Base-by-base conservation (phyloP, 37 sponge, comb jelly and placozoan species). In the Mnemiopsis leidyi region DNA sequence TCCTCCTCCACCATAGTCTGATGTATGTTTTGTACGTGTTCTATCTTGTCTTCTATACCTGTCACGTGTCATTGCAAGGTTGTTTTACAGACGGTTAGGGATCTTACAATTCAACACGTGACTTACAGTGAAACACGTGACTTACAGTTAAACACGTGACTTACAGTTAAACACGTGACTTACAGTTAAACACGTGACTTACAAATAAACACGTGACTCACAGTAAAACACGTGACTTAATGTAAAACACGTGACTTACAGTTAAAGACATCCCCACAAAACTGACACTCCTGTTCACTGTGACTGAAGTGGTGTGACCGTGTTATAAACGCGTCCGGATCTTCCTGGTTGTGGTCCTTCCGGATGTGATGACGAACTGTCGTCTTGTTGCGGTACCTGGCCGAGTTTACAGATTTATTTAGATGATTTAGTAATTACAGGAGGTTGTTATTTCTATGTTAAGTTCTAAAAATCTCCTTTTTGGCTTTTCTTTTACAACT, bases 331-430 rank as follows among this genome's bases (percentile, higher is more conserved):
- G 90, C 90, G 30, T 85, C 90, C 0, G 90, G 90, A n/a, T 85
- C 90, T 25, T 85, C 90, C 61, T 85, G 90, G 61, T 85, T 85
- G 90, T 85, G 90, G 35, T 85, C 90, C 30, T 33, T 28, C 23
- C 90, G 32, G 61, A 85, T 85, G 90, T 85, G 90, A 39, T 85
- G 90, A 3, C 90, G 90, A 13, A 85, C 90, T 85, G 90, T 85
- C 28, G 35, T 39, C 90, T 39, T 85, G 90, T 85, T 85, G 0
- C 90, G 2, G 61, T 85, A 85, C 48, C 90, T 85, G 35, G 48
- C 1, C 38, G 29, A 13, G 90, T 34, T n/a, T n/a, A n/a, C n/a
- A n/a, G n/a, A n/a, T n/a, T n/a, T n/a, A n/a, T n/a, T n/a, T n/a
- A n/a, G n/a, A n/a, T n/a, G n/a, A n/a, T n/a, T n/a, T n/a, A n/a